Evolutionary conservation across 2,888 invertebrate species (phyloP).

Genomic region (Lasioglossum villosulum): DNA sequence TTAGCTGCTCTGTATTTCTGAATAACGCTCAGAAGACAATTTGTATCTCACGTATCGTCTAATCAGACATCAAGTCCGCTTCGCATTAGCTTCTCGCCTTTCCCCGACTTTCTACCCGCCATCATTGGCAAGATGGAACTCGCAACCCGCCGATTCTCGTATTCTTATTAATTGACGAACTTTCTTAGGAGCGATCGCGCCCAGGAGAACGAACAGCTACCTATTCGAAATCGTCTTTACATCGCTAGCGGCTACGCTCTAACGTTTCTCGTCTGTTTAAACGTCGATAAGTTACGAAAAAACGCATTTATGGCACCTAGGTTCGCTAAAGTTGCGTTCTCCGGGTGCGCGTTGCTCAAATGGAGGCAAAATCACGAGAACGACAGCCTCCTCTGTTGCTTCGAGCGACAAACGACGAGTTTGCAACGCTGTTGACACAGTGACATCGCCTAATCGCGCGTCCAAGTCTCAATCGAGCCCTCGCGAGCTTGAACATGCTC

Average conservation of each 20-base stretch:
- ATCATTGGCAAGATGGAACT: slow-evolving; percentile 27
- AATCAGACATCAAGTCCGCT: not conserved
- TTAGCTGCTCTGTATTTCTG: not conserved
- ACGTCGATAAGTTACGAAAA: slow-evolving; percentile 23
- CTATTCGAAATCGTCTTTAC: slow-evolving; percentile 15
- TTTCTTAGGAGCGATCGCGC: slow-evolving; percentile 38
- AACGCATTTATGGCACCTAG: slow-evolving; percentile 47
- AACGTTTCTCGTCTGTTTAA: slow-evolving; percentile 1
- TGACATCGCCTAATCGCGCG: not conserved
- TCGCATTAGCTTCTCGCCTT: not conserved
- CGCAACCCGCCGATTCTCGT: slow-evolving; percentile 44
- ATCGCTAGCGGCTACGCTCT: slow-evolving; percentile 6
- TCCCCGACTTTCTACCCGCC: not conserved
- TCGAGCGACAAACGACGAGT: not conserved
- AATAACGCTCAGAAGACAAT: not conserved
- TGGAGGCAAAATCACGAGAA: slow-evolving; percentile 40
- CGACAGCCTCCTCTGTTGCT: slow-evolving; percentile 39
- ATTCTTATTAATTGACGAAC: slow-evolving; percentile 68
- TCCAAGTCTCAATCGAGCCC: not conserved
- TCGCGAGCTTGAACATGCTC: not conserved
- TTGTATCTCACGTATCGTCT: not conserved
- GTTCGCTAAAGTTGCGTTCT: slow-evolving; percentile 22
- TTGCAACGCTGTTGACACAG: not conserved
- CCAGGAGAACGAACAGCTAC: slow-evolving; percentile 36
- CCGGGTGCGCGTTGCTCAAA: slow-evolving; percentile 17